Evolutionary conservation across 2,113 vertebrate genomes (phyloP), one percentile per base, ranked within the genome.

Genomic region (Hyperoodon ampullatus): DNA sequence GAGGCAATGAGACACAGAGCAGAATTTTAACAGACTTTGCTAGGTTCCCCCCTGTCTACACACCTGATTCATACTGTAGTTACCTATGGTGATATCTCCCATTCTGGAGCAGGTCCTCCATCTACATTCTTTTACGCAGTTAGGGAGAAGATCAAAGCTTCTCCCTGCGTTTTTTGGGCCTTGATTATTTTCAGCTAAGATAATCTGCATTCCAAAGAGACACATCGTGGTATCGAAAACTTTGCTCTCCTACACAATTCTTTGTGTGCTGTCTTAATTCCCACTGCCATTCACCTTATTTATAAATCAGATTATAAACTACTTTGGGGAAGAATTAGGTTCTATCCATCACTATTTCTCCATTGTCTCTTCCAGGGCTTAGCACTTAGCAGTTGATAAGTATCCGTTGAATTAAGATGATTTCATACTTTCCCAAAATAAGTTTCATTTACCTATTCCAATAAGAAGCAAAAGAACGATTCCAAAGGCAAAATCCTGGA

Each of bases 401-500:
- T 61, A 84, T 83, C 71, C 88, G n/a, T 61, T 85, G 47, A 94
- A 68, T 88, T 77, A 70, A 55, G 14, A 92, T 81, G 30, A 81
- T 33, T 80, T 80, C 70, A 33, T 83, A 71, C 44, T 92, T 91
- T 88, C 39, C 42, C 18, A 60, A 85, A 85, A 61, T 80, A 80
- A 94, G 11, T 47, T 23, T 15, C 47, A 68, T 85, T 88, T 74
- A 42, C 19, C 75, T 66, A 92, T 86, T 94, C 18, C 47, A 50
- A 89, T n/a, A 92, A 84, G 47, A 85, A 89, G 35, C 47, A 86
- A 86, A 95, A 66, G 72, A 81, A 74, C 28, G n/a, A 55, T 85
- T 84, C 16, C 47, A 68, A 94, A 84, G 58, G 16, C 78, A 53
- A 92, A 61, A 55, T 44, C 30, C n/a, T 89, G 24, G 23, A 91